These are phyloP conservation scores for Arothron firmamentum DNA, from an alignment of 2,113 vertebrate genomes.

Conservation along the genomic window DNA sequence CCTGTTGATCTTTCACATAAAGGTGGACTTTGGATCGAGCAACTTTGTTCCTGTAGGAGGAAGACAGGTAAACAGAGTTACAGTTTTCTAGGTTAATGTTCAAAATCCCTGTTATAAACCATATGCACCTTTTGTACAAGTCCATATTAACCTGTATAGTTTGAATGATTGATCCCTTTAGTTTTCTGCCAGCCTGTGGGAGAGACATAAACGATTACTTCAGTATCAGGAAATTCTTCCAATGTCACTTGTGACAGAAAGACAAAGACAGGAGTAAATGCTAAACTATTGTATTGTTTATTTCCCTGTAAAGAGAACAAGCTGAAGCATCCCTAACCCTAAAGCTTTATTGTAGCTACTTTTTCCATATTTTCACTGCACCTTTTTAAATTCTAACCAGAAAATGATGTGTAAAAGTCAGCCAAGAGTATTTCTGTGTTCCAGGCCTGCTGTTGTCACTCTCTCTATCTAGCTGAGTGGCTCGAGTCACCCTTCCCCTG, in stretches of 20 bases:
- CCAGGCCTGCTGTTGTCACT: conserved; percentile 34
- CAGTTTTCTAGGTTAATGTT: not conserved
- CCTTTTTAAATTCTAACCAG: too few species aligned
- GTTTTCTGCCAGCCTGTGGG: not conserved
- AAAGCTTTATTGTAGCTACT: too few species aligned
- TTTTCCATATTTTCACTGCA: not conserved
- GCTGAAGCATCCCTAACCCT: too few species aligned
- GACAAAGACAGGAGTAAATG: too few species aligned
- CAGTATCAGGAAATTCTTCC: conserved; percentile 66
- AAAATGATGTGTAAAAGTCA: not conserved
- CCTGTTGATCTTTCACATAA: conserved; percentile 8
- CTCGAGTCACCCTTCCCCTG: conserved; percentile 69
- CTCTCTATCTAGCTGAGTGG: conserved; percentile 57
- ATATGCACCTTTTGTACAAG: not conserved
- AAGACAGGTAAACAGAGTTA: not conserved
- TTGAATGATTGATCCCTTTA: not conserved
- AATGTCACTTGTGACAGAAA: conserved; percentile 58
- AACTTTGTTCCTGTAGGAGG: not conserved
- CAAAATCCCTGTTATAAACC: not conserved
- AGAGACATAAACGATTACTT: conserved; percentile 16
- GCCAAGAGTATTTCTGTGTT: conserved; percentile 4
- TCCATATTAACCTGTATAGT: not conserved
- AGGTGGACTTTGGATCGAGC: not conserved
- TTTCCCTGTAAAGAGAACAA: too few species aligned
- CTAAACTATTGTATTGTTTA: too few species aligned